Conservation (phyloP, 2,888 invertebrate genomes). For the Dynastes tityus region DNA sequence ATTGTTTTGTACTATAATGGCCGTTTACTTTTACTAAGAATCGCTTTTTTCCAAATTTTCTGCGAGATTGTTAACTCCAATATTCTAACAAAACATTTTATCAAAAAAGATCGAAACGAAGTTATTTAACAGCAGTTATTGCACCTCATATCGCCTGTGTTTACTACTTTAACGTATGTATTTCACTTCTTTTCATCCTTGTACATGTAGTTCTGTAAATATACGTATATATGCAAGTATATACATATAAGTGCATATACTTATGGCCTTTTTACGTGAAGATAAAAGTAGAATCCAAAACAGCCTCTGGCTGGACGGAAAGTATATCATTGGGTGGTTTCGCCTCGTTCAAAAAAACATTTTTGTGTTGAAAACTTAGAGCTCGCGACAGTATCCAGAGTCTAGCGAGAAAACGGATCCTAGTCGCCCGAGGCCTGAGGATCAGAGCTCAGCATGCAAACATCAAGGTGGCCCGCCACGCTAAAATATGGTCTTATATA, state of each 20-base stretch:
- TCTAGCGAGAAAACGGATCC: constrained; percentile 51
- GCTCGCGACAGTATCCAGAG: constrained; percentile 62
- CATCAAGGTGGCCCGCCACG: constrained; percentile 63
- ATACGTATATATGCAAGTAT: not conserved
- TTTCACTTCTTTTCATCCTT: not conserved
- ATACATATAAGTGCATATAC: constrained; percentile 23
- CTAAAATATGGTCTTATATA: constrained; percentile 65
- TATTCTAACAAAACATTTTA: no score
- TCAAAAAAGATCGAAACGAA: no score
- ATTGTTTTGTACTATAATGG: no score
- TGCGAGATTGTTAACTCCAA: no score
- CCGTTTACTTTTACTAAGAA: no score
- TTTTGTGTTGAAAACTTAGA: constrained; percentile 64
- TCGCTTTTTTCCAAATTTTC: no score
- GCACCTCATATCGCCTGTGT: not conserved
- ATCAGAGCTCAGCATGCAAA: constrained; percentile 61
- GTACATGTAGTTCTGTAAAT: not conserved
- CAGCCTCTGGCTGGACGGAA: constrained; percentile 61
- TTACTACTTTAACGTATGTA: not conserved
- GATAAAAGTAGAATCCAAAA: constrained; percentile 61
- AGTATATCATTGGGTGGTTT: constrained; percentile 61
- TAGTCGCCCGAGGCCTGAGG: constrained; percentile 58
- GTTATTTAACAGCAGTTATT: no score
- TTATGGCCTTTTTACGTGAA: constrained; percentile 56
- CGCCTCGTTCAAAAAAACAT: constrained; percentile 63